Conservation (phyloP, 92 coral and sea anemone genomes). For the Epizoanthus rinbou region DNA sequence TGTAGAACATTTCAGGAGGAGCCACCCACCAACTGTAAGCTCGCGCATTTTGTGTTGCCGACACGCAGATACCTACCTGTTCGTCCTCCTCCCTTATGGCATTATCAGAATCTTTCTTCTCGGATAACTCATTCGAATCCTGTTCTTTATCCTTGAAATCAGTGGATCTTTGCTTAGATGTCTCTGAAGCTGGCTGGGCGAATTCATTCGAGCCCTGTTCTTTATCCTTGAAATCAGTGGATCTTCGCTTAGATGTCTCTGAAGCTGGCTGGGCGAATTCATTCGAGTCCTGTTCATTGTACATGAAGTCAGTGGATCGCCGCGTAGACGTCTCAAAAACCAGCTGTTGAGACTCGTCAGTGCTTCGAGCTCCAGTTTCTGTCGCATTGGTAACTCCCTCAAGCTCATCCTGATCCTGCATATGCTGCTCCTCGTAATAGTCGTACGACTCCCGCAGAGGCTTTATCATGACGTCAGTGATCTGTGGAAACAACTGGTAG, state of each 20-base stretch:
- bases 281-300: neutral
- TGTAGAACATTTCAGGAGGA: no score
- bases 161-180: neutral
- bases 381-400: neutral
- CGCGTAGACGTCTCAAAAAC: neutral
- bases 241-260: neutral
- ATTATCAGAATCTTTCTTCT: slow-evolving; percentile 3
- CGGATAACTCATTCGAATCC: neutral
- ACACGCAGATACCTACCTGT: neutral
- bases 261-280: neutral
- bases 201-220: neutral
- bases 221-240: slow-evolving; percentile 1
- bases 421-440: slow-evolving; percentile 67
- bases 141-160: slow-evolving; percentile 14
- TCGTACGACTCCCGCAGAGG: slow-evolving; percentile 77
- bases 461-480: slow-evolving; percentile 59
- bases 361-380: no score
- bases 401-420: slow-evolving; percentile 27
- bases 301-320: neutral
- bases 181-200: neutral
- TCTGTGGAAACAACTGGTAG: slow-evolving; percentile 76
- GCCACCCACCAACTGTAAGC: no score
- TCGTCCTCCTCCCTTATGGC: neutral
- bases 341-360: neutral
- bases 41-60: no score